A percentile compares a stretch with the other conserved stretches of the same genome.
Evolutionary conservation across 2,888 invertebrate species (phyloP).

Genomic region (Germaria angustata): DNA sequence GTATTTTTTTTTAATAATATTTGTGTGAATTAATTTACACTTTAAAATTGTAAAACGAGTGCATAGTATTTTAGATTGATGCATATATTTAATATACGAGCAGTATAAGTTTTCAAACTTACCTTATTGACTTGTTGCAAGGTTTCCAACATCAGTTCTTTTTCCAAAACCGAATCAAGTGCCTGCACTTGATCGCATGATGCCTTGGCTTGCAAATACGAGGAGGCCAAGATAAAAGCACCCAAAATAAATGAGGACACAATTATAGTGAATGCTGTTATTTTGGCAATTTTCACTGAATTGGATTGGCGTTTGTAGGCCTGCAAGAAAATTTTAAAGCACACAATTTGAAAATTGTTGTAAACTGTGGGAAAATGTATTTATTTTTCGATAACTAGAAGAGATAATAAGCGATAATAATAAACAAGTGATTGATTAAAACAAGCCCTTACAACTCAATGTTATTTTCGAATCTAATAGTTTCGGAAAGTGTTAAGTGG

Average conservation of each 20-base stretch:
- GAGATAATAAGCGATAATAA: neutral
- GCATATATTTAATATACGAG: too few relatives aligned
- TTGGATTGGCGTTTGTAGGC: conserved; percentile 89
- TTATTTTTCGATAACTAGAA: neutral
- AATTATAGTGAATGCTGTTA: conserved; percentile 90
- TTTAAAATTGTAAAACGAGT: neutral
- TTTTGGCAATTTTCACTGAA: conserved; percentile 92
- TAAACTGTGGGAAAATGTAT: neutral
- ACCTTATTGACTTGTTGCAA: conserved; percentile 85
- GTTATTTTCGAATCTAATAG: neutral
- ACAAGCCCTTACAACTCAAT: neutral
- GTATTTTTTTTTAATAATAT: too few relatives aligned
- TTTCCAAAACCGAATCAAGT: conserved; percentile 84
- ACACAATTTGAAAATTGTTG: neutral
- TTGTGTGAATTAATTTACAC: too few relatives aligned
- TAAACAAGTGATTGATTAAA: neutral
- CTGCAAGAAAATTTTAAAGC: conserved; percentile 80
- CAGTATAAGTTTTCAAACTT: conserved; percentile 69
- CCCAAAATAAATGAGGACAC: conserved; percentile 90
- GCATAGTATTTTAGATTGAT: too few relatives aligned
- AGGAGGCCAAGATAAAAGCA: conserved; percentile 89
- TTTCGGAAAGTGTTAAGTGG: neutral
- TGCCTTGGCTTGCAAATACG: conserved; percentile 90
- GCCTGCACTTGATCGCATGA: conserved; percentile 89
- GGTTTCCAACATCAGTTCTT: conserved; percentile 86